phyloP scores from a whole-genome alignment of 2,888 invertebrate genomes.

The Seira ritae region DNA sequence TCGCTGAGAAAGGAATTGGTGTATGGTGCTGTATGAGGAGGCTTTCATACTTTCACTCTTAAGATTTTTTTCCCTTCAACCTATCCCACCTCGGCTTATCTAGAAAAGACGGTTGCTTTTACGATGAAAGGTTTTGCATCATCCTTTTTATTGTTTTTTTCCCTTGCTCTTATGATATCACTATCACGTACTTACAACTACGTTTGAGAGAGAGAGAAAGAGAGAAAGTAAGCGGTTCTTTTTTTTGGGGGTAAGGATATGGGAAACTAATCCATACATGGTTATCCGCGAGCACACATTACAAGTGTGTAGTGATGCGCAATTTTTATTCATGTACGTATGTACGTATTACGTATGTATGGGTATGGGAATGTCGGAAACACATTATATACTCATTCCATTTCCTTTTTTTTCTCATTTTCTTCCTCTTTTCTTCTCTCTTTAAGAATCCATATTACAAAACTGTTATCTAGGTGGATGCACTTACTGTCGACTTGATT shows the following conservation, averaged over 20 bases:
- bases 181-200: too few species aligned
- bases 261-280: constrained; percentile 47
- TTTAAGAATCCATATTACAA: constrained; percentile 45
- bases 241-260: constrained; percentile 38
- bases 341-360: background rate
- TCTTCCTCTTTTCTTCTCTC: constrained; percentile 34
- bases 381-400: background rate
- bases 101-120: background rate
- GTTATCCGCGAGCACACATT: background rate
- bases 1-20: too few species aligned
- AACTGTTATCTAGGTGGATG: constrained; percentile 41
- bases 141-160: constrained; percentile 18
- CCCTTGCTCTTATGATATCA: too few species aligned
- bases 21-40: too few species aligned
- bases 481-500: constrained; percentile 35
- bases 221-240: too few species aligned
- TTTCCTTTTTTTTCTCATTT: constrained; percentile 21
- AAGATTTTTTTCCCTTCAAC: constrained; percentile 12
- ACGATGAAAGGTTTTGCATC: background rate
- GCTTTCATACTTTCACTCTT: too few species aligned
- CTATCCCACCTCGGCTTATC: background rate
- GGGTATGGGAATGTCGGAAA: too few species aligned
- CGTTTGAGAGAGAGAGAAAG: background rate
- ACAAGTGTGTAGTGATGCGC: constrained; percentile 18
- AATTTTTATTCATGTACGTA: constrained; percentile 34